Evolutionary conservation across 2,797 vertebrate species (phyloP).

Genomic region (Knipowitschia caucasica): DNA sequence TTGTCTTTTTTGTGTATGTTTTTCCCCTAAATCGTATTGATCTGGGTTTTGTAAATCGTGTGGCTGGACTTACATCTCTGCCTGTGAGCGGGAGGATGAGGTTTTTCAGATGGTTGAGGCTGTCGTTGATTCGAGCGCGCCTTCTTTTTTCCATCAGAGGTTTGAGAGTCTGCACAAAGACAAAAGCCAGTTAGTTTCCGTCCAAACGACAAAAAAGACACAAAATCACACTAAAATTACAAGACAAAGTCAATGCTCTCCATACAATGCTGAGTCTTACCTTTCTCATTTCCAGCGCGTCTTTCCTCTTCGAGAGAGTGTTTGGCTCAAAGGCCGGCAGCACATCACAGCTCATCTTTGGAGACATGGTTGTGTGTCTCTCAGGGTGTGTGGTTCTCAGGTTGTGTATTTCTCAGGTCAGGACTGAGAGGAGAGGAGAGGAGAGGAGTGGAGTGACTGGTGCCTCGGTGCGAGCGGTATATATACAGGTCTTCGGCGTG

Average conservation of each 20-base stretch:
- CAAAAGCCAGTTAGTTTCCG: conserved; percentile 24
- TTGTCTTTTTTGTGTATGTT: too few species aligned
- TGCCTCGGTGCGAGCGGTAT: conserved; percentile 47
- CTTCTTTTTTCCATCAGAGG: conserved; percentile 83
- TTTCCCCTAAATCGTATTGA: too few species aligned
- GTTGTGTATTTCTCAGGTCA: conserved; percentile 24
- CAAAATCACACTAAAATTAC: too few species aligned
- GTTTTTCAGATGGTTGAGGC: conserved; percentile 79
- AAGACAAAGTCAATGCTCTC: too few species aligned
- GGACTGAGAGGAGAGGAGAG: conserved; percentile 13
- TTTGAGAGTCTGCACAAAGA: conserved; percentile 77
- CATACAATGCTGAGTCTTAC: conserved; percentile 66
- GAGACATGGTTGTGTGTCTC: conserved; percentile 61
- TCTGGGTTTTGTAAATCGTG: too few species aligned
- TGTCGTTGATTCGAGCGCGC: conserved; percentile 87
- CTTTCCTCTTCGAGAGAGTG: conserved; percentile 71
- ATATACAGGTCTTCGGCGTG: conserved; percentile 68
- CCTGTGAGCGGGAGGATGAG: conserved; percentile 84
- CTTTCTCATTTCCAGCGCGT: conserved; percentile 81
- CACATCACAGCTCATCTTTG: conserved; percentile 51
- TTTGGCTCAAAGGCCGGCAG: conserved; percentile 41
- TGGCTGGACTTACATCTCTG: conserved; percentile 75
- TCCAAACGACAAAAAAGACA: neutral
- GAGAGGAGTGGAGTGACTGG: conserved; percentile 40
- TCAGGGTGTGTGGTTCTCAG: conserved; percentile 26